Base-by-base conservation (phyloP, 2,797 vertebrate species). In the Paguma larvata region DNA sequence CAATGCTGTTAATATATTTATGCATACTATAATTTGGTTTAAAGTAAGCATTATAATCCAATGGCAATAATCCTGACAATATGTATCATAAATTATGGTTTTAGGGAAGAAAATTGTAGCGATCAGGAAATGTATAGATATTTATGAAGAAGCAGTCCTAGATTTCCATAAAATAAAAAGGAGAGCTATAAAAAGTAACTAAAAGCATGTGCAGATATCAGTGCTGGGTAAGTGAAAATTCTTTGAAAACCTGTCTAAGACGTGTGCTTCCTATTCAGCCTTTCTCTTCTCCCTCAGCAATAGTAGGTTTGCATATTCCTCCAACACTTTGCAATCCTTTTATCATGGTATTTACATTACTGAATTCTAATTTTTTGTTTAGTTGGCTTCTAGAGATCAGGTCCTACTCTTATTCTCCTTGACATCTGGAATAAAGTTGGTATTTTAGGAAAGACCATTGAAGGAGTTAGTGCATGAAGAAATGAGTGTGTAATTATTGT, bases 151-250 rank as follows among this genome's bases (percentile, higher is more conserved):
- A 75, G 4, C 10, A 79, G n/a, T 77, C 87, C 72, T 77, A 78
- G 38, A 3, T 48, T 46, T 46, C 6, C 46, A 46, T 46, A 46
- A 46, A 46, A 48, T 95, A 48, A 75, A 96, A 96, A 75, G 27
- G 27, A 48, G 2, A 77, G 6, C 19, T 82, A 63, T 88, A 56
- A 62, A 63, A 91, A 67, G 59, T 82, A 79, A 46, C 5, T 51
- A 73, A 96, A 91, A 85, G 23, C 10, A 38, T 78, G 32, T 44
- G 11, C n/a, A 85, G 3, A 38, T 70, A 48, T 85, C 91, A 82
- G 41, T 89, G 53, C 63, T 97, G 21, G 53, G 3, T 94, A 86
- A 89, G 65, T 79, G 27, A 83, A 96, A 95, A 56, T 19, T 56
- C 5, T 80, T 67, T 82, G 46, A 72, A 95, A 88, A 46, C 23